These are phyloP conservation scores for human DNA, from an alignment of 2,113 vertebrate genomes.

Conservation along the genomic window DNA sequence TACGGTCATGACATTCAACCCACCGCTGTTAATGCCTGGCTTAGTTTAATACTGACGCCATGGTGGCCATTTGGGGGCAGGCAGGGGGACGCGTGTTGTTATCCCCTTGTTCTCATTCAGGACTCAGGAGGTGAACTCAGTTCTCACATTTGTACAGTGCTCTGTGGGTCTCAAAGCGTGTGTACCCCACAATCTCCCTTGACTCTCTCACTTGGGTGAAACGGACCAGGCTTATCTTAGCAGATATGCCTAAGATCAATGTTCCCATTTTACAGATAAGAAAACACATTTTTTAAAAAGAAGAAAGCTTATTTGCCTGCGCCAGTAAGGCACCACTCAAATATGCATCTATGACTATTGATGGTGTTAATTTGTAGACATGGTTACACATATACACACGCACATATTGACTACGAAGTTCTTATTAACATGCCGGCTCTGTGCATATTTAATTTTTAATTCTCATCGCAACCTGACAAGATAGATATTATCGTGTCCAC, in stretches of 20 bases:
- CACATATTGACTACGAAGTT: fast-evolving
- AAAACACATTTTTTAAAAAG: not conserved
- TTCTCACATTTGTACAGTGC: fast-evolving
- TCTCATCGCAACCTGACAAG: not conserved
- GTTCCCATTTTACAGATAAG: not conserved
- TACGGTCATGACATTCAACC: no score
- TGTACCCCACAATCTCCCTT: not conserved
- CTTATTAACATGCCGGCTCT: no score
- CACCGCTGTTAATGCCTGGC: not conserved
- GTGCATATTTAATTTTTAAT: not conserved
- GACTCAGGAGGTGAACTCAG: not conserved
- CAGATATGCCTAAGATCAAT: no score
- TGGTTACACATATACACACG: no score
- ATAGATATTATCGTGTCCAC: not conserved
- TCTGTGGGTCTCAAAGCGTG: not conserved
- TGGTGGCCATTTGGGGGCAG: not conserved
- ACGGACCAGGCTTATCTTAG: no score
- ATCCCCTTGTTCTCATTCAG: not conserved
- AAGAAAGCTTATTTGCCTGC: not conserved
- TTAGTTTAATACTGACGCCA: not conserved
- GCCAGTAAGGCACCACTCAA: not conserved
- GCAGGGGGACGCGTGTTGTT: not conserved
- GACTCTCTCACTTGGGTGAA: not conserved
- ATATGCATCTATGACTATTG: fast-evolving
- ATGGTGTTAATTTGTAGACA: fast-evolving